These are phyloP conservation scores for Heliconius hewitsoni DNA, from an alignment of 1,140 invertebrate species.

Conservation along the genomic window DNA sequence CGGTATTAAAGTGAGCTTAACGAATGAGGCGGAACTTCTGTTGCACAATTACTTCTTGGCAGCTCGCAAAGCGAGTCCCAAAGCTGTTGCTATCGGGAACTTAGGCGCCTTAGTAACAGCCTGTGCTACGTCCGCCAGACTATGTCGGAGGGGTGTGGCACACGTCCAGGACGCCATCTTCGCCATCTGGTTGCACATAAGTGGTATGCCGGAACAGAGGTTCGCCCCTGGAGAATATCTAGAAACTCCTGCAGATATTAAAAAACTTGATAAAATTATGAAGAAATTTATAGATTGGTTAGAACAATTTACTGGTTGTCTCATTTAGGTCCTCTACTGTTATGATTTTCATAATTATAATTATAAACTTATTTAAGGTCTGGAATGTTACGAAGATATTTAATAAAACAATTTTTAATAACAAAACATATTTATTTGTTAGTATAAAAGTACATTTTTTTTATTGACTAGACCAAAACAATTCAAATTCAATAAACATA, in stretches of 20 bases:
- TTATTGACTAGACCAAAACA: background rate
- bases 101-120: conserved; percentile 56
- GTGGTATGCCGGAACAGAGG: conserved; percentile 60
- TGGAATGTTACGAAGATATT: background rate
- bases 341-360: background rate
- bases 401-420: background rate
- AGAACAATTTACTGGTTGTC: conserved; percentile 58
- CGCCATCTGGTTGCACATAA: conserved; percentile 70
- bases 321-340: conserved; percentile 2
- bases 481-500: background rate
- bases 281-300: conserved; percentile 64
- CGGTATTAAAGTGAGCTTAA: conserved; percentile 54
- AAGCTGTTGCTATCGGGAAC: conserved; percentile 53
- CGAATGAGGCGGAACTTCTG: conserved; percentile 49
- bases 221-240: conserved; percentile 68
- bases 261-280: conserved; percentile 54
- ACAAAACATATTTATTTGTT: conserved; percentile 12
- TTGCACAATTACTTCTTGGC: conserved; percentile 66
- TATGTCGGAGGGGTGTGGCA: conserved; percentile 60
- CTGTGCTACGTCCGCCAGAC: conserved; percentile 59
- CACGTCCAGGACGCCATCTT: conserved; percentile 67
- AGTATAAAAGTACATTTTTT: conserved; percentile 5
- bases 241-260: conserved; percentile 57
- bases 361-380: background rate
- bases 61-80: conserved; percentile 59